Conservation (phyloP, 2,888 invertebrate species). For the Drosophila vallismaia region DNA sequence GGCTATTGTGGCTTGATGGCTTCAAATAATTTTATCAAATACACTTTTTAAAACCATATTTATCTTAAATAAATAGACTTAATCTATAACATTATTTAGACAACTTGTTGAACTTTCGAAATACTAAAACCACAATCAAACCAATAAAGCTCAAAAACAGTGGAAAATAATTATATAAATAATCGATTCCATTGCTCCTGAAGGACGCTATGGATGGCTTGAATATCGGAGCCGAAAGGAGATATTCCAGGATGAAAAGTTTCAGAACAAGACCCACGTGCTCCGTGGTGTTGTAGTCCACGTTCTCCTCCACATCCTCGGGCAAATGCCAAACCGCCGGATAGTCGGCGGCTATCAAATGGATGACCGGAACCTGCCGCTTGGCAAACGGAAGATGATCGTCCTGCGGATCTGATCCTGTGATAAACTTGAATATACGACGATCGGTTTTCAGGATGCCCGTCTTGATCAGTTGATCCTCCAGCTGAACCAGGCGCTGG, state of each 20-base stretch:
- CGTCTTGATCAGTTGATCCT: slow-evolving; percentile 85
- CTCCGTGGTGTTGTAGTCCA: slow-evolving; percentile 92
- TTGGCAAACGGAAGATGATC: slow-evolving; percentile 93
- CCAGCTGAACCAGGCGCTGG: slow-evolving; percentile 88
- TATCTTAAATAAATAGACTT: too few relatives aligned
- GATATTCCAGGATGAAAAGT: slow-evolving; percentile 93
- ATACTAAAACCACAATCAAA: background rate
- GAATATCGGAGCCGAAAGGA: slow-evolving; percentile 18
- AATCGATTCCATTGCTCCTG: background rate
- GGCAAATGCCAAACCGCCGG: slow-evolving; percentile 95
- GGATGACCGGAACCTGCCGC: slow-evolving; percentile 88
- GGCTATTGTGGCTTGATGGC: background rate
- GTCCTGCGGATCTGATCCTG: slow-evolving; percentile 88
- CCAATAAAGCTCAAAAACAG: background rate
- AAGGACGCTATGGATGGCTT: background rate
- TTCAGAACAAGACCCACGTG: slow-evolving; percentile 95
- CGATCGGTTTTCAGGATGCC: slow-evolving; percentile 76
- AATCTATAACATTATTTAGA: background rate
- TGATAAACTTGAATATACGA: background rate
- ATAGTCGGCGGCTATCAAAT: slow-evolving; percentile 95
- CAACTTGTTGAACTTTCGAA: background rate
- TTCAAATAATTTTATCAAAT: too few relatives aligned
- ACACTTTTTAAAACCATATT: too few relatives aligned
- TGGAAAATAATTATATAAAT: background rate
- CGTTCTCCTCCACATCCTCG: slow-evolving; percentile 89